Percentiles rank a stretch among this genome's conserved stretches.
Evolutionary conservation across 1,140 invertebrate species (phyloP).

Genomic region (Schmidtea mediterranea): DNA sequence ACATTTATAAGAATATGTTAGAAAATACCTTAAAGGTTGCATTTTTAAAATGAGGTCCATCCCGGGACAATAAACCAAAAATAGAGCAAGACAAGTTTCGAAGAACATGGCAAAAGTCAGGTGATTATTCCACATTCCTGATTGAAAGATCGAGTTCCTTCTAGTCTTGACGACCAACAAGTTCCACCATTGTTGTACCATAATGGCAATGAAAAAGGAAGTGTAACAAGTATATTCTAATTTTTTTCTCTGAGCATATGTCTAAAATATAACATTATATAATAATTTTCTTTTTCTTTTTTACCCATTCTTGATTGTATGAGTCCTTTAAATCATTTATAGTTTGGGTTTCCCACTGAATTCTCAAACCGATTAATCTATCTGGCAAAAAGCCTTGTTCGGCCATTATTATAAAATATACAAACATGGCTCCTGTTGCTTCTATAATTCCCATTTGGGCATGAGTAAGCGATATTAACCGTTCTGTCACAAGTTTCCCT

Average conservation of each 20-base stretch:
- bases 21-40: conserved; percentile 25
- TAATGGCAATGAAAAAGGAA: conserved; percentile 88
- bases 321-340: conserved; percentile 84
- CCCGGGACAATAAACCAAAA: conserved; percentile 25
- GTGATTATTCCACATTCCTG: conserved; percentile 52
- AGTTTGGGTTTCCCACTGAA: conserved; percentile 76
- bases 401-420: conserved; percentile 94
- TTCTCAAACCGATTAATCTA: conserved; percentile 58
- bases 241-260: conserved; percentile 69
- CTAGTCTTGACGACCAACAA: conserved; percentile 92
- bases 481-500: conserved; percentile 79
- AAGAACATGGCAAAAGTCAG: conserved; percentile 28
- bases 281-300: no score
- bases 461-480: conserved; percentile 22
- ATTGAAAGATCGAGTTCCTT: conserved; percentile 74
- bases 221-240: conserved; percentile 90
- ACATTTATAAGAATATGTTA: conserved; percentile 11
- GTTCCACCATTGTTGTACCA: conserved; percentile 92
- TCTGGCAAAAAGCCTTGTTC: conserved; percentile 76
- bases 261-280: conserved; percentile 17
- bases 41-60: conserved; percentile 25
- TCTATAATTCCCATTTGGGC: conserved; percentile 52
- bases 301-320: conserved; percentile 76
- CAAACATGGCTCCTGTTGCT: conserved; percentile 91
- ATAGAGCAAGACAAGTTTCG: conserved; percentile 24